These are phyloP conservation scores for Thereva nobilitata DNA, from an alignment of 2,888 invertebrate genomes.

Conservation along the genomic window DNA sequence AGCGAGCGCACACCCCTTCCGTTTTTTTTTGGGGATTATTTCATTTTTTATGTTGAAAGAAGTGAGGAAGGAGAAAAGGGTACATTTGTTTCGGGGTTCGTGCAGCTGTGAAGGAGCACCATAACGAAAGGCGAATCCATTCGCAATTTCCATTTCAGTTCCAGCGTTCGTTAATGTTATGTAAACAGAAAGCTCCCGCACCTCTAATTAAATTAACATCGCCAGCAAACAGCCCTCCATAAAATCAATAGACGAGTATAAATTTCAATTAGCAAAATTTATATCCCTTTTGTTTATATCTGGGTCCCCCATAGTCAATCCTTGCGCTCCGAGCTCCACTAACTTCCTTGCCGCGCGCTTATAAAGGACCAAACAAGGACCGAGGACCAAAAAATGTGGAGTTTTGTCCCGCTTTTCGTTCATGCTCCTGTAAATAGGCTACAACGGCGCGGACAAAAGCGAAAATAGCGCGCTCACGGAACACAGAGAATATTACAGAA, in stretches of 20 bases:
- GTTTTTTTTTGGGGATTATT: too few relatives aligned
- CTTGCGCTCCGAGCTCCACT: neutral
- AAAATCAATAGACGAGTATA: slow-evolving; percentile 43
- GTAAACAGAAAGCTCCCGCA: slow-evolving; percentile 43
- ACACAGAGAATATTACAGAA: too few relatives aligned
- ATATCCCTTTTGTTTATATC: slow-evolving; percentile 40
- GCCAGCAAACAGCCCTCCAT: slow-evolving; percentile 38
- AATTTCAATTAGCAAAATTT: slow-evolving; percentile 44
- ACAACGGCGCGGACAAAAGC: too few relatives aligned
- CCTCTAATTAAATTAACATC: slow-evolving; percentile 43
- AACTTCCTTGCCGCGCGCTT: slow-evolving; percentile 2
- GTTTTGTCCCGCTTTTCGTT: slow-evolving; percentile 13
- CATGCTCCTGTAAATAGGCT: neutral
- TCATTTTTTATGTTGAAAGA: too few relatives aligned
- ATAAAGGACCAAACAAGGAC: neutral
- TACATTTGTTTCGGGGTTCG: too few relatives aligned
- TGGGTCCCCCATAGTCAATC: slow-evolving; percentile 13
- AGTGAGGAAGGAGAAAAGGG: too few relatives aligned
- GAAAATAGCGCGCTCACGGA: too few relatives aligned
- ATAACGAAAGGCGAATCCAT: too few relatives aligned
- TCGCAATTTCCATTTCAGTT: neutral
- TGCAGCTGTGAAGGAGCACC: too few relatives aligned
- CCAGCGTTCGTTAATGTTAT: slow-evolving; percentile 38
- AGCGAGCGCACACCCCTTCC: slow-evolving; percentile 11
- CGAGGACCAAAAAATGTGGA: slow-evolving; percentile 23